Base-by-base conservation (phyloP, 2,888 invertebrate genomes). In the Creontiades dilutus region DNA sequence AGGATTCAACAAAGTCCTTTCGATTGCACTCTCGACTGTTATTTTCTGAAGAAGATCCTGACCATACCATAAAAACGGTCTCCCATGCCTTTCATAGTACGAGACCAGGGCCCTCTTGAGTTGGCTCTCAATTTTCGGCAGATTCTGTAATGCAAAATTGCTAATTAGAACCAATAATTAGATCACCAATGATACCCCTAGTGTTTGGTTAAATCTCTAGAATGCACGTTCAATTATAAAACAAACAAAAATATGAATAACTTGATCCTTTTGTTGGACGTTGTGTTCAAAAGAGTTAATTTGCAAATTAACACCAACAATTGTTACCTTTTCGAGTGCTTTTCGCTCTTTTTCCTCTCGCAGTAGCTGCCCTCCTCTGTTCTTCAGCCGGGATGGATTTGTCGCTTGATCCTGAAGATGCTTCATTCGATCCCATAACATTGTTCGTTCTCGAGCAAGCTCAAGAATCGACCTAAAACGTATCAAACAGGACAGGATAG, bases 321-420 rank as follows among this genome's bases (percentile, higher is more conserved):
- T 37, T 91, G 91, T 16, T 55, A 93, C 94, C 92, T 94, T 96
- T 55, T 95, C 94, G 13, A 97, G 95, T 11, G 95, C 94, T 93
- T 97, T 98, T n/a, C 98, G 94, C 92, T 97, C 97, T 92, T 96
- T 97, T 93, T 98, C 98, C 93, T 98, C 98, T 86, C 95, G 95
- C 0, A 98, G 93, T 5, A 98, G 94, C 91, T 97, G 96, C 0
- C 98, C 98, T 0, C 98, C 98, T 61, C 98, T 95, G 93, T 98
- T 98, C 92, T 97, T 96, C 4, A 86, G 19, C 4, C 84, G 98
- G 95, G 91, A 96, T 96, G 97, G 97, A 92, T 97, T 96, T n/a
- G 95, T 95, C 0, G 96, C 96, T 86, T 96, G 95, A 23, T 95
- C 95, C 91, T 98, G 97, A 82, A 98, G 93, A 90, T 96, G 96